Conservation (phyloP, 1,140 invertebrate genomes). For the Dufourea novaeangliae region DNA sequence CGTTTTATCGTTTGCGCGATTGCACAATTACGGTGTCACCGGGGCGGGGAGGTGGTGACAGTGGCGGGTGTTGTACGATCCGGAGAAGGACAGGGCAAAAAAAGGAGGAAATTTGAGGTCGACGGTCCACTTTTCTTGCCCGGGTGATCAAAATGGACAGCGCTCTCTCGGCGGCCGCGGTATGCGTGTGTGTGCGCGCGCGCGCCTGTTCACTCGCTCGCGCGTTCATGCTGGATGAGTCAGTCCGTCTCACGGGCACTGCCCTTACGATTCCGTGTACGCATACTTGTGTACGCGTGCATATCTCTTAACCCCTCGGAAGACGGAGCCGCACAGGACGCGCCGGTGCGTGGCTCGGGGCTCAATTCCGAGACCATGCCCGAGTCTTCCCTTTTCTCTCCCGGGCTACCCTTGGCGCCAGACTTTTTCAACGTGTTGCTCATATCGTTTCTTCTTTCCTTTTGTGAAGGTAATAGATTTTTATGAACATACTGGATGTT, state of each 20-base stretch:
- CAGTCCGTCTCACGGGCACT: slow-evolving; percentile 68
- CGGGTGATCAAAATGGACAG: slow-evolving; percentile 48
- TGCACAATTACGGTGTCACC: slow-evolving; percentile 45
- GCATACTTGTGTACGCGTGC: slow-evolving; percentile 14
- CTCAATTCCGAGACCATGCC: no score
- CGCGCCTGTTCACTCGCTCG: not conserved
- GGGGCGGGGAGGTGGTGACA: slow-evolving; percentile 43
- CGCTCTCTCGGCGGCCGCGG: not conserved
- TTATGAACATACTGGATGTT: no score
- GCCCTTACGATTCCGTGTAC: slow-evolving; percentile 53
- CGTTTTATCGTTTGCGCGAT: slow-evolving; percentile 50
- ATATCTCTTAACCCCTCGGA: slow-evolving; percentile 7
- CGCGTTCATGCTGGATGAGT: slow-evolving; percentile 68
- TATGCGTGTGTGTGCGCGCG: slow-evolving; percentile 39
- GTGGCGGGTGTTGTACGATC: slow-evolving; percentile 7
- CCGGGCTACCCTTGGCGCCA: no score
- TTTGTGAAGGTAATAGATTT: no score
- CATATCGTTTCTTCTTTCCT: no score
- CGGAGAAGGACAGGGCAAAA: slow-evolving; percentile 4
- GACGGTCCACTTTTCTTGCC: slow-evolving; percentile 69
- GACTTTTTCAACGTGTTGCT: no score
- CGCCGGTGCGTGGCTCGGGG: no score
- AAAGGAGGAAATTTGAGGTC: slow-evolving; percentile 63
- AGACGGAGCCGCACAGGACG: slow-evolving; percentile 10
- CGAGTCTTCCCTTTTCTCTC: no score